Base-by-base conservation (phyloP, 2,113 vertebrate genomes). In the Eclectus roratus region DNA sequence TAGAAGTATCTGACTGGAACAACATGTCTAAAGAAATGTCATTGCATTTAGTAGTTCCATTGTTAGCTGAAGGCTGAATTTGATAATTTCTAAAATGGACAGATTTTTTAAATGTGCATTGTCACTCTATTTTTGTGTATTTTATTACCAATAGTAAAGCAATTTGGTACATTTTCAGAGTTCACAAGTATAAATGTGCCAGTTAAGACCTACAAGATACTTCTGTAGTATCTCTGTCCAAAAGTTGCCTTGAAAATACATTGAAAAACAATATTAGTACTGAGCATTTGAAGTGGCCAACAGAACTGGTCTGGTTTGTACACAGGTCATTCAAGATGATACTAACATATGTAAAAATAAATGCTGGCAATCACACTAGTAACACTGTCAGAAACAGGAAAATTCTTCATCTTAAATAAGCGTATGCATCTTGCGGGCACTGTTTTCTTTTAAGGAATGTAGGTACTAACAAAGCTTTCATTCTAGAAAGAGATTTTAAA, bases 241-340 rank as follows among this genome's bases (percentile, higher is more conserved):
- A 39, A 84, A 64, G 20, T 43, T 37, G 6, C 69, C 24, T 64
- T 47, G 20, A 80, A 92, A 85, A 69, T 52, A 39, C 10, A 7
- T 68, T 81, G 16, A 78, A 46, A 84, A 39, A 0, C 19, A 27
- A 4, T 10, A 20, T 25, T 31, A 72, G 7, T 33, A 52, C 27
- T 50, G 35, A 79, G 20, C 35, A 64, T 55, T 78, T 41, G 58
- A 83, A 72, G 49, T 3, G 10, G 37, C 14, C 58, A 63, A 8
- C 14, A 31, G 6, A 92, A 80, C 31, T 0, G 0, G 4, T 15
- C 31, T 66, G 60, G 23, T 63, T 37, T 78, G 37, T 4, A 0
- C 17, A 24, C 0, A 0, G 15, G 13, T 61, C 17, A 0, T 66
- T 87, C 56, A n/a, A 17, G n/a, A 60, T 8, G 17, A 68, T 23